Base-by-base conservation (phyloP, 2,797 vertebrate genomes). In the Manis crassicaudata region DNA sequence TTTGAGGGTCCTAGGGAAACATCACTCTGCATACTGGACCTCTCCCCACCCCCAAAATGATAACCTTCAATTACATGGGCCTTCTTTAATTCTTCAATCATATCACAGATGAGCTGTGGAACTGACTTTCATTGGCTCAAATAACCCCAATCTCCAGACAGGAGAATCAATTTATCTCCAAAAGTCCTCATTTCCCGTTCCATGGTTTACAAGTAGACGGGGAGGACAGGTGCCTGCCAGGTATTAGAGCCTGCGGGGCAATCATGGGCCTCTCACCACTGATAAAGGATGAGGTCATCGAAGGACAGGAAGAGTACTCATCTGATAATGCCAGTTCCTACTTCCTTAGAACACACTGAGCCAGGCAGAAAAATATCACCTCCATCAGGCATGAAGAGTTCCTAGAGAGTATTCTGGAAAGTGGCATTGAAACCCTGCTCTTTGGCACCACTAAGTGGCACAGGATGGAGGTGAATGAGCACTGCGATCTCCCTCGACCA, bases 141-240 rank as follows among this genome's bases (percentile, higher is more conserved):
- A 37, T 7, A 37, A 63, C 16, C 37, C 46, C 40, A 10, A 10
- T 7, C 29, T 43, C 43, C 76, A 17, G n/a, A 60, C 7, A 1
- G 40, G 20, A 40, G 46, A 67, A 72, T 17, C 63, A 3, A 25
- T 18, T 6, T 5, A 7, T 2, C 8, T 23, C 14, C 27, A 3
- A 3, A 62, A 65, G 62, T 2, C 85, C 58, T 82, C 37, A 1
- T 11, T 52, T 46, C 43, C 62, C 25, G 3, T 6, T 2, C 7
- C 2, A 0, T 6, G 27, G 13, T 23, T 0, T 7, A 5, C 37
- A 13, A 6, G 20, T 9, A 32, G 18, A 70, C 21, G 0, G 1
- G 10, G 25, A 75, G 50, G 12, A 21, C 46, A n/a, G 18, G 27
- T 17, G 1, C 1, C 56, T 1, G 46, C 20, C 16, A 35, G 23